These are phyloP conservation scores for Hippocampus mohnikei DNA, from an alignment of 2,113 vertebrate species.

Conservation along the genomic window DNA sequence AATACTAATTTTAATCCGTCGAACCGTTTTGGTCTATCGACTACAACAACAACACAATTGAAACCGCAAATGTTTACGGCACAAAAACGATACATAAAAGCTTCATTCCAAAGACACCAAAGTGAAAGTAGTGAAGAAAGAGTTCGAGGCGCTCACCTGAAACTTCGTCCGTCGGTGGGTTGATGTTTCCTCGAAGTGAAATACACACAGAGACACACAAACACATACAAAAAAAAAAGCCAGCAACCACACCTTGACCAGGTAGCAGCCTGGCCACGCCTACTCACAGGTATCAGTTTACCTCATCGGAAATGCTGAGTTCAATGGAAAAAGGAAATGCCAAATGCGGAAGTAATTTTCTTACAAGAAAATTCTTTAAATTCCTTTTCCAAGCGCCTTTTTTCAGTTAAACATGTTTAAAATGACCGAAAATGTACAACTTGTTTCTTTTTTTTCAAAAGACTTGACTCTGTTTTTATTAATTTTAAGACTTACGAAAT, in stretches of 20 bases:
- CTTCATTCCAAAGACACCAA: background rate
- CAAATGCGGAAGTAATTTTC: too few species aligned
- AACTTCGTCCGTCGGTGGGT: background rate
- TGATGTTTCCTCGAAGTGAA: background rate
- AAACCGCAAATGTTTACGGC: background rate
- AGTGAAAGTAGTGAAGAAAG: background rate
- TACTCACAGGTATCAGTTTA: conserved; percentile 29
- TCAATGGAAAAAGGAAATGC: background rate
- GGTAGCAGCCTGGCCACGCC: conserved; percentile 11
- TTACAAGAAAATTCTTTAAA: too few species aligned
- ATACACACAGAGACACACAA: background rate
- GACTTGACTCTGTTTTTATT: too few species aligned
- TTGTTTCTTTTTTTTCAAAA: too few species aligned
- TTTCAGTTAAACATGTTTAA: too few species aligned
- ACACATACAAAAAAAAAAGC: conserved; percentile 14
- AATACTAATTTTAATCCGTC: too few species aligned
- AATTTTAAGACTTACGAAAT: too few species aligned
- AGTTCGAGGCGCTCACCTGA: conserved; percentile 10
- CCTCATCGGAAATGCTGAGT: conserved; percentile 2
- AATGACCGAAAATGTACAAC: too few species aligned
- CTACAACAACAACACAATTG: background rate
- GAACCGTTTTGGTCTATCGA: background rate
- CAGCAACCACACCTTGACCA: conserved; percentile 32
- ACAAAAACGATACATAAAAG: background rate
- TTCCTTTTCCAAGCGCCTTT: too few species aligned